Evolutionary conservation across 1,140 invertebrate genomes (phyloP), one percentile per base, ranked within the genome.

Genomic region (Aphelenchoides besseyi): DNA sequence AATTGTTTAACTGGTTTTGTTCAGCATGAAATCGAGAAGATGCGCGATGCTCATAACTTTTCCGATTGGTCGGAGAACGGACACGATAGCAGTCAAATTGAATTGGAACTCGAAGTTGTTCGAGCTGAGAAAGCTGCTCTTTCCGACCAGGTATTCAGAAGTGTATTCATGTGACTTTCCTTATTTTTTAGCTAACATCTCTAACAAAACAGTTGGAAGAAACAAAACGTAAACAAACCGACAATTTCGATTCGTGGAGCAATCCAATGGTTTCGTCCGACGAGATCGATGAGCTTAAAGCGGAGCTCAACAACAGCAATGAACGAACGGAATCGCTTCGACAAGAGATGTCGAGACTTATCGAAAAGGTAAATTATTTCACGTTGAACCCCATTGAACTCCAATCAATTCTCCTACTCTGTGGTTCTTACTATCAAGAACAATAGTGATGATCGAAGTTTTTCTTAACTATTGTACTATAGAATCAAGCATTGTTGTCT

Each of bases 101-200:
- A n/a, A 30, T 36, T 61, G 18, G 59, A 61, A 2, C 30, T 61
- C n/a, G 59, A 61, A 61, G n/a, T 61, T 16, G 30, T 61, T 26
- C n/a, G 30, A 30, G 59, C 59, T 1, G 59, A 61, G 59, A 61
- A 61, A 29, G 59, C 59, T n/a, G 59, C 59, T n/a, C 30, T 61
- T 16, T 61, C 59, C 30, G 59, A 61, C 18, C n/a, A 61, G 30
- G n/a, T 61, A 48, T 48, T 48, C 41, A 48, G 12, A 16, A 12
- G 41, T 48, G 12, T 23, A 23, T 16, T 48, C 41, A 48, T 48
- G 12, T 23, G 41, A n/a, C n/a, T n/a, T n/a, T n/a, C n/a, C n/a
- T n/a, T n/a, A n/a, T n/a, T n/a, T n/a, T 48, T 48, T 48, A 48
- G 41, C 23, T 48, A 23, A 48, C 41, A 12, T 12, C 41, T 23